Base-by-base conservation (phyloP, 1,140 invertebrate genomes). In the Cardiocondyla obscurior region DNA sequence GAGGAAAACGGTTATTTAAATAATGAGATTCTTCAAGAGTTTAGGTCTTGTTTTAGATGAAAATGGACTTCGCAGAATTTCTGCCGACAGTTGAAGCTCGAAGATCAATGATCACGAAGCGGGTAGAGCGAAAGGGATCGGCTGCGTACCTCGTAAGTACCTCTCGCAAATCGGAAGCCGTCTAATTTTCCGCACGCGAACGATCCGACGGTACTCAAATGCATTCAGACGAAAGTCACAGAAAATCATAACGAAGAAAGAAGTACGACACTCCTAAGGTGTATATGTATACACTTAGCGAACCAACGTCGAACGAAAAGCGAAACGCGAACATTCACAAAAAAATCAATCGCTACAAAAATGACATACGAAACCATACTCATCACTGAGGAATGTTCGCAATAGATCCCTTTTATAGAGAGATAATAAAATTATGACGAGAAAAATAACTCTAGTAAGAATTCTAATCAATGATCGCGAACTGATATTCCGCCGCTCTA, bases 181-280 rank as follows among this genome's bases (percentile, higher is more conserved):
- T 90, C 82, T 90, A 87, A 89, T 90, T 89, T 88, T 86, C 84
- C 87, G 88, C 85, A 88, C 82, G 82, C 83, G 74, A 86, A 69
- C 88, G 44, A 83, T 88, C 86, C 87, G 81, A 88, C 84, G 86
- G 83, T 55, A 65, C 69, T 73, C 64, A 65, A 64, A 36, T 46
- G 46, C 42, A 33, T 28, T 62, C 46, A 22, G 36, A 46, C 58
- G 19, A 42, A n/a, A n/a, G 6, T 84, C 62, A 53, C 49, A 46
- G 83, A 58, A 67, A 33, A 58, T 39, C 70, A 62, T 87, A 85
- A 87, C 67, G 69, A 87, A 85, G 44, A 44, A 14, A 49, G 10
- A 8, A 69, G 46, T 16, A 36, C 16, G 12, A 49, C n/a, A 1
- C 8, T 39, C n/a, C 30, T 30, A 44, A n/a, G n/a, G n/a, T n/a